These are phyloP conservation scores for Arvicanthis niloticus DNA, from an alignment of 2,113 vertebrate species.

Conservation along the genomic window DNA sequence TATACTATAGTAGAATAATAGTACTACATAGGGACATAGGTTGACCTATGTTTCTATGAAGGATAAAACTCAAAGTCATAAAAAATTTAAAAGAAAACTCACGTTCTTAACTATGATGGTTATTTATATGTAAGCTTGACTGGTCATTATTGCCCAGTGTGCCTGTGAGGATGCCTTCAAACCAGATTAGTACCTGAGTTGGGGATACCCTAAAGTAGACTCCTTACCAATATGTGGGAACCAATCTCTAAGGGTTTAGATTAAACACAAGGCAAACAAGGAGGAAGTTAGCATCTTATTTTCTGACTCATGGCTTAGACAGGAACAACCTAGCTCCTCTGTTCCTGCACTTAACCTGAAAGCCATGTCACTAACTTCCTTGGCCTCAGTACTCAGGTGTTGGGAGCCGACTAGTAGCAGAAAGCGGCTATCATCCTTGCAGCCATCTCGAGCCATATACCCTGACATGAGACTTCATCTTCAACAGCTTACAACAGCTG, in stretches of 20 bases:
- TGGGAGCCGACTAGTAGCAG: too few species aligned
- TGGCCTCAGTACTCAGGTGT: neutral
- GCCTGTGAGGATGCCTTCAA: neutral
- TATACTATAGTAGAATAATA: neutral
- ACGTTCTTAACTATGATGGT: neutral
- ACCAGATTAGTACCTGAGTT: neutral
- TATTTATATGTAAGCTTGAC: neutral
- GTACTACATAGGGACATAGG: neutral
- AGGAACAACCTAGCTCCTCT: neutral
- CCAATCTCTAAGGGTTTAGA: neutral
- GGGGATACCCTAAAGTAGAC: neutral
- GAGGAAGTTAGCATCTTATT: neutral
- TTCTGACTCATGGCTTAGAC: neutral
- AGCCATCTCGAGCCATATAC: too few species aligned
- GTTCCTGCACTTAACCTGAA: neutral
- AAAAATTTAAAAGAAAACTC: constrained; percentile 33
- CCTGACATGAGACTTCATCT: too few species aligned
- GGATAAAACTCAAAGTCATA: neutral
- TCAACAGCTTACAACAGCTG: too few species aligned
- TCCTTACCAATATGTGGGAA: neutral
- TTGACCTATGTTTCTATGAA: neutral
- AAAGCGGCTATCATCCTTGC: too few species aligned
- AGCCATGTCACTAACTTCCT: neutral
- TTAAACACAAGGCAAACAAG: neutral
- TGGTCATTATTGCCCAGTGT: neutral